Conservation (phyloP, 2,888 invertebrate species). For the Bellardia bayeri region DNA sequence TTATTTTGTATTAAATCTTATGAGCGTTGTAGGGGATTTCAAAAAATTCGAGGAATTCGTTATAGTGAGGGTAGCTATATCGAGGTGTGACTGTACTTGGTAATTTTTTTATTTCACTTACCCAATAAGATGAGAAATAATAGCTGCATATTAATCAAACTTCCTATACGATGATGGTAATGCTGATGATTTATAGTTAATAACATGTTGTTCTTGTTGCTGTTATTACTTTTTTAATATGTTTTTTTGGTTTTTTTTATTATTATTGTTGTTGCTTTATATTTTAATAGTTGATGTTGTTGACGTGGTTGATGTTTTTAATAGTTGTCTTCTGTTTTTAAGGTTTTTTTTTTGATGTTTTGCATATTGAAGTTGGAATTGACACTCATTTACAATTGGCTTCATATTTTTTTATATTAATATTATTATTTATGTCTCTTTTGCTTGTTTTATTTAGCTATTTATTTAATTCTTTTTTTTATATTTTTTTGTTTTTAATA, state of each 20-base stretch:
- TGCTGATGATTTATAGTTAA: conserved; percentile 69
- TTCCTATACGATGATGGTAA: conserved; percentile 70
- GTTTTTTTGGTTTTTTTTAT: neutral
- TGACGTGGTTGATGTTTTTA: conserved; percentile 60
- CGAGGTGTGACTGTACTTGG: no score
- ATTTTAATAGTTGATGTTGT: conserved; percentile 28
- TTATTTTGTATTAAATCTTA: no score
- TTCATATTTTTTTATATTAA: conserved; percentile 58
- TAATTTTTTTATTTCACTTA: conserved; percentile 62
- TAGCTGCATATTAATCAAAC: conserved; percentile 73
- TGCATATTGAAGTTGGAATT: conserved; percentile 69
- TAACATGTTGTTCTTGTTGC: conserved; percentile 59
- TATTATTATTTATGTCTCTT: conserved; percentile 36
- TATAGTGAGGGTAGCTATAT: no score
- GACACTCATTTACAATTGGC: conserved; percentile 72
- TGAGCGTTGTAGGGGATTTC: no score
- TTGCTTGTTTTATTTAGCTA: conserved; percentile 28
- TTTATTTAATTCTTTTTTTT: conserved; percentile 34
- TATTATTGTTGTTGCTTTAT: conserved; percentile 8
- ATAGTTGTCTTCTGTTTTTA: conserved; percentile 65
- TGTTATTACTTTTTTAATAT: conserved; percentile 27
- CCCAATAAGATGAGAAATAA: conserved; percentile 72
- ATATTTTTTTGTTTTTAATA: conserved; percentile 21
- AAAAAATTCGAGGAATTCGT: no score
- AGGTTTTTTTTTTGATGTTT: conserved; percentile 62